A percentile compares a stretch with the other conserved stretches of the same genome.
Conservation (phyloP, 2,888 invertebrate genomes). For the Rutpela maculata region DNA sequence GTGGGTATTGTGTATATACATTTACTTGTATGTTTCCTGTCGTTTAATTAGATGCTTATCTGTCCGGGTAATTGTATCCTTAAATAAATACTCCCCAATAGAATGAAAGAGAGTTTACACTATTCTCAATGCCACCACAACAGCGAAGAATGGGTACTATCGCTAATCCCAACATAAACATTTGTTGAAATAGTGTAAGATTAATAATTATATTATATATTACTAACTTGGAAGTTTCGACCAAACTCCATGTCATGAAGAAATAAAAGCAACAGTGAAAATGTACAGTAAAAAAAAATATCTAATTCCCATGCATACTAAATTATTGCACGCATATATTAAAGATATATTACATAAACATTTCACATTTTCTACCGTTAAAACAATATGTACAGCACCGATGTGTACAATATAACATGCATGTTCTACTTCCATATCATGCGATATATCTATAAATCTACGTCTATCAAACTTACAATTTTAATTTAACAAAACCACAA, state of each 20-base stretch:
- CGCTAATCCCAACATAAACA: no score
- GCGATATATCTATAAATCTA: constrained; percentile 13
- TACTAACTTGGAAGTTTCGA: not conserved
- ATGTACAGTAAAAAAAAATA: not conserved
- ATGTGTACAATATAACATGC: constrained; percentile 1
- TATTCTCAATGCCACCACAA: no score
- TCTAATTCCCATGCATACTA: not conserved
- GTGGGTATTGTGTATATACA: no score
- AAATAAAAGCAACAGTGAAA: not conserved
- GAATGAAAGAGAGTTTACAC: no score
- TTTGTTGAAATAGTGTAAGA: no score
- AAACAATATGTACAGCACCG: not conserved
- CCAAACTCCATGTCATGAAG: not conserved
- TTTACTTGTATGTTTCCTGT: no score
- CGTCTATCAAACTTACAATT: constrained; percentile 16
- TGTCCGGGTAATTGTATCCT: no score
- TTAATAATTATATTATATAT: not conserved
- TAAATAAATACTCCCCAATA: no score
- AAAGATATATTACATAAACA: not conserved
- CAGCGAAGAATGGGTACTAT: no score
- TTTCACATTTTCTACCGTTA: constrained; percentile 10
- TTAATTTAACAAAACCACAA: constrained; percentile 28
- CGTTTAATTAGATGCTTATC: no score
- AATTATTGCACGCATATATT: not conserved
- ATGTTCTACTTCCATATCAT: constrained; percentile 9